Evolutionary conservation across 2,888 invertebrate genomes (phyloP).

Genomic region (Agrochola lota): DNA sequence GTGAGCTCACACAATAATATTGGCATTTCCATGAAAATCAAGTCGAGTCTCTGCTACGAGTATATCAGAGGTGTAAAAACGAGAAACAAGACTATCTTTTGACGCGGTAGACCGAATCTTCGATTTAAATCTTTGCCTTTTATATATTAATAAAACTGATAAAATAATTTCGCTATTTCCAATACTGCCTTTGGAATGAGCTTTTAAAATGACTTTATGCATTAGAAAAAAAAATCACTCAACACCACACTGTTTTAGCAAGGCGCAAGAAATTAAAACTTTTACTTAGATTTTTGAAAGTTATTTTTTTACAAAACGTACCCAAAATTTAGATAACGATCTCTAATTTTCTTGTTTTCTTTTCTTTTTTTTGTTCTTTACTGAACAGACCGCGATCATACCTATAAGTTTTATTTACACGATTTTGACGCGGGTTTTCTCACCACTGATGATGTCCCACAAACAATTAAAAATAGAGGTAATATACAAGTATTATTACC

Average conservation of each 20-base stretch:
- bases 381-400: not conserved
- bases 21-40: not conserved
- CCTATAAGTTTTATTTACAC: not conserved
- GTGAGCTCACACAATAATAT: not conserved
- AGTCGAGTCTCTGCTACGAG: not conserved
- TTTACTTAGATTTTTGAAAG: not conserved
- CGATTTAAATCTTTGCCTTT: not conserved
- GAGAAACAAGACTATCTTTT: not conserved
- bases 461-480: conserved; percentile 12
- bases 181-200: conserved; percentile 38
- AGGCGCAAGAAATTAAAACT: conserved; percentile 6
- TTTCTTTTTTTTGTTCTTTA: not conserved
- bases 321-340: not conserved
- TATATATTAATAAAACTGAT: not conserved
- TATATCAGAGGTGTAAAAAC: not conserved
- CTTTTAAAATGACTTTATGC: not conserved
- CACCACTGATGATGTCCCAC: not conserved
- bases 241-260: conserved; percentile 9
- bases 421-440: not conserved
- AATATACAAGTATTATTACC: not conserved
- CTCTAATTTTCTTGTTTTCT: not conserved
- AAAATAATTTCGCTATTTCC: conserved; percentile 2
- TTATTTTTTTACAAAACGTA: conserved; percentile 28
- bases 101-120: not conserved
- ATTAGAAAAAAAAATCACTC: not conserved